phyloP scores from a whole-genome alignment of 1,140 invertebrate genomes.

The Schlechtendalia chinensis region DNA sequence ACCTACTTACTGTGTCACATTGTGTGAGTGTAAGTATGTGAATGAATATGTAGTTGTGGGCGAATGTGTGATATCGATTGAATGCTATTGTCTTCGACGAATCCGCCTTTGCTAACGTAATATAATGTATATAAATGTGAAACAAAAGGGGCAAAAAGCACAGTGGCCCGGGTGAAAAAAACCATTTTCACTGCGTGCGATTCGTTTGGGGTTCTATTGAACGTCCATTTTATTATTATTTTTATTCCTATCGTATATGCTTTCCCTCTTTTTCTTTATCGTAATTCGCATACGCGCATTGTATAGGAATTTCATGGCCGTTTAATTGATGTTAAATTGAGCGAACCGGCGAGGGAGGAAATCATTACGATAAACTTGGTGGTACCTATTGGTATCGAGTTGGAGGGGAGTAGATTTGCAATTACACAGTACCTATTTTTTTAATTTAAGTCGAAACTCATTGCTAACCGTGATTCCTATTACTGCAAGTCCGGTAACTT shows the following conservation, averaged over 20 bases:
- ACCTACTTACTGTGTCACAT: background rate
- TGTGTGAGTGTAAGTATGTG: background rate
- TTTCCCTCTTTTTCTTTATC: background rate
- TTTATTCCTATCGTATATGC: background rate
- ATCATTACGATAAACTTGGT: background rate
- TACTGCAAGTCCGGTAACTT: background rate
- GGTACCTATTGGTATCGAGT: too few relatives aligned
- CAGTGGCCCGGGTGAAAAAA: background rate
- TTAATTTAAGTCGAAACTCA: slow-evolving; percentile 21
- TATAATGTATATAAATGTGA: background rate
- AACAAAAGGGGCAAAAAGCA: slow-evolving; percentile 40
- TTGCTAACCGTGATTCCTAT: slow-evolving; percentile 20
- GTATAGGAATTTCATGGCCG: slow-evolving; percentile 5
- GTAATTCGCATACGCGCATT: background rate
- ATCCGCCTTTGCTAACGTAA: background rate
- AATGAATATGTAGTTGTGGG: too few relatives aligned
- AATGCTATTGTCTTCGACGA: slow-evolving; percentile 18
- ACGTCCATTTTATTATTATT: slow-evolving; percentile 30
- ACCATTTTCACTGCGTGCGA: background rate
- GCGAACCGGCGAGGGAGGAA: slow-evolving; percentile 19
- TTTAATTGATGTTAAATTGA: slow-evolving; percentile 48
- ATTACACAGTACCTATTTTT: slow-evolving; percentile 32
- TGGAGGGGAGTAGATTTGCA: background rate
- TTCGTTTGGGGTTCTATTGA: slow-evolving; percentile 33
- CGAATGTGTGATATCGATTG: slow-evolving; percentile 20